Conservation (phyloP, 2,888 invertebrate genomes). For the Scaeva pyrastri region DNA sequence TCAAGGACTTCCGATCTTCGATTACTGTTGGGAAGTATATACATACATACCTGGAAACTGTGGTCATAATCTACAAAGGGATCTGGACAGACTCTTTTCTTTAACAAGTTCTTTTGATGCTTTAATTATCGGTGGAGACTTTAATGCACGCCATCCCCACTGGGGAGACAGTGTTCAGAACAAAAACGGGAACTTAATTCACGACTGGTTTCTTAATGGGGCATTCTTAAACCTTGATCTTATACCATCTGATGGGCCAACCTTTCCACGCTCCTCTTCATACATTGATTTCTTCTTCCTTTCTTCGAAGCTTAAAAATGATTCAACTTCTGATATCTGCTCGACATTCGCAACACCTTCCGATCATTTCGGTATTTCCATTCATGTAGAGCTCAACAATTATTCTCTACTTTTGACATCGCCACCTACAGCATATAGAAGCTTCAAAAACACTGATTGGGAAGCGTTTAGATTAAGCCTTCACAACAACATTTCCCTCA, state of each 20-base stretch:
- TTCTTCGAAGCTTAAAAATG: constrained; percentile 13
- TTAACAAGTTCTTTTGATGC: too few relatives aligned
- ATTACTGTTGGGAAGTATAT: too few relatives aligned
- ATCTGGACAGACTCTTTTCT: too few relatives aligned
- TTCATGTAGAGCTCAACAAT: not conserved
- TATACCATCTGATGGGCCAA: constrained; percentile 13
- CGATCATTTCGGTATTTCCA: too few relatives aligned
- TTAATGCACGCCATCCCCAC: too few relatives aligned
- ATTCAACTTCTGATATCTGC: not conserved
- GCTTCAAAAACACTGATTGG: constrained; percentile 17
- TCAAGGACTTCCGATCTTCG: too few relatives aligned
- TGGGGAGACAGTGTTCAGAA: too few relatives aligned
- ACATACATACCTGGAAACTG: too few relatives aligned
- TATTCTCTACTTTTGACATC: not conserved
- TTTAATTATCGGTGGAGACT: too few relatives aligned
- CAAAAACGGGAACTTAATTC: not conserved
- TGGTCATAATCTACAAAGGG: too few relatives aligned
- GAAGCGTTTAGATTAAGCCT: constrained; percentile 3
- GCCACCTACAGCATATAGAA: not conserved
- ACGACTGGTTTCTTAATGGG: constrained; percentile 23
- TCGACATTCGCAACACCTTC: too few relatives aligned
- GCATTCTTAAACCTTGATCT: constrained; percentile 20
- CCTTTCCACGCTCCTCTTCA: constrained; percentile 21
- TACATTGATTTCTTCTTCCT: constrained; percentile 15
- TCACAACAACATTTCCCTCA: not conserved